These are phyloP conservation scores for Coleophora deauratella DNA, from an alignment of 2,888 invertebrate species.

Conservation along the genomic window DNA sequence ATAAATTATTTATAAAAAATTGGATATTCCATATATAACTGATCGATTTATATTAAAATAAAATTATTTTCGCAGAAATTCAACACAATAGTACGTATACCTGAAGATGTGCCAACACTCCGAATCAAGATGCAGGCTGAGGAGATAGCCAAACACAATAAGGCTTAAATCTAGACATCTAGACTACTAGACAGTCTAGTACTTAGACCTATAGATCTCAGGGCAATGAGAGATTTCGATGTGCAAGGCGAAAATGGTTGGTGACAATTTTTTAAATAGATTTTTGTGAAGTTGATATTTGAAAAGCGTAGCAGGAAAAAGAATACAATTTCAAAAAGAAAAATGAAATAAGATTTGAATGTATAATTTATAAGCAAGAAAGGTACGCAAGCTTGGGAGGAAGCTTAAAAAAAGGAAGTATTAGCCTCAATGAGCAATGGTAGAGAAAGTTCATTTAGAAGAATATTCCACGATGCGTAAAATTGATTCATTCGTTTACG, in stretches of 20 bases:
- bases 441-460: no score
- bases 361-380: no score
- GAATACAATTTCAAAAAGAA: no score
- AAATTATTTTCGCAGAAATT: constrained; percentile 78
- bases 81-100: constrained; percentile 87
- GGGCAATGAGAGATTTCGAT: constrained; percentile 11
- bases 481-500: no score
- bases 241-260: not conserved
- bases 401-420: no score
- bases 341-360: no score
- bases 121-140: constrained; percentile 85
- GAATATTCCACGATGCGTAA: no score
- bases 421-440: no score
- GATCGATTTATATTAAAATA: not conserved
- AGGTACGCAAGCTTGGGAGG: no score
- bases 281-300: constrained; percentile 1
- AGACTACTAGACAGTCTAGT: constrained; percentile 3
- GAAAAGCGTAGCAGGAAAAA: not conserved
- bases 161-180: constrained; percentile 28
- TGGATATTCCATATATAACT: no score
- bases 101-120: constrained; percentile 84
- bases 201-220: constrained; percentile 25
- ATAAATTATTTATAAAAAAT: no score
- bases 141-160: constrained; percentile 50
- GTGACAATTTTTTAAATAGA: not conserved